Evolutionary conservation across 2,113 vertebrate genomes (phyloP), one percentile per base, ranked within the genome.

Genomic region (Heterotilapia buettikoferi): DNA sequence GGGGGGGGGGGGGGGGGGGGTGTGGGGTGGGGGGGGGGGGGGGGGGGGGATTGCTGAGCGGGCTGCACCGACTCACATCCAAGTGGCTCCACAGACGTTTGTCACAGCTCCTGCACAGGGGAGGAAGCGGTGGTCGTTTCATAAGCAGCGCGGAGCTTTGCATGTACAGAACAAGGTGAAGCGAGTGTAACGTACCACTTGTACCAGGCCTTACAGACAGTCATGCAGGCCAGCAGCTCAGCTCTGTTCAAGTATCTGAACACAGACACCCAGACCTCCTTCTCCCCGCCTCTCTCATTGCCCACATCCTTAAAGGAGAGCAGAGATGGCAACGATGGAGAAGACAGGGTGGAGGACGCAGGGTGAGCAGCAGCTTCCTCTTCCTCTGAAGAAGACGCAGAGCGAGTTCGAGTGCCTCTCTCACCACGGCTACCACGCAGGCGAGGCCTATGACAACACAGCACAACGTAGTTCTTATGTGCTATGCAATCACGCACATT

Each of bases 161-260:
- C 38, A 4, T 1, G 66, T 29, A 31, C 5, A n/a, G 21, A 16
- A 24, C 10, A n/a, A 9, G 50, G n/a, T 18, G 3, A 2, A 2
- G 6, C 10, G 63, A 5, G 66, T 14, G 38, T 7, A 21, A 97
- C 98, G 95, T 96, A 99, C 98, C 98, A 99, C 94, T 98, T 99
- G 96, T 99, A 98, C 98, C 98, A 99, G 92, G 98, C 98, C 94
- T 99, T 99, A 95, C 98, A 99, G 93, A 99, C 98, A 29, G 97
- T 97, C 98, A 99, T 99, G 95, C 98, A 99, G 92, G 97, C 97
- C 94, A 98, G 98, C 88, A 99, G 97, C 94, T 99, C 97, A 21
- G 97, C 97, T 94, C 97, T 96, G 89, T 91, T 97, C 88, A 99
- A 95, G 96, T 98, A 98, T 90, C 95, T 97, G 96, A 99, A 99